Evolutionary conservation across 2,113 vertebrate species (phyloP).

Genomic region (zebrafish (Danio rerio)): GRCz12tu NC_133181.1:56685001-56685500

Average conservation of each 20-base stretch:
- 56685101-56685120: background rate
- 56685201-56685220: conserved; percentile 61
- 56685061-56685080: background rate
- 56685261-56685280: conserved; percentile 84
- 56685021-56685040: background rate
- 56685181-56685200: conserved; percentile 53
- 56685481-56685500: conserved; percentile 35
- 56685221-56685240: conserved; percentile 62
- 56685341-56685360: conserved; percentile 74
- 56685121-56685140: background rate
- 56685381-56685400: conserved; percentile 73
- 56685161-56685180: conserved; percentile 25
- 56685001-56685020: background rate
- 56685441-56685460: conserved; percentile 2
- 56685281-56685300: conserved; percentile 82
- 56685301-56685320: conserved; percentile 84
- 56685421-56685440: conserved; percentile 24
- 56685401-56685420: conserved; percentile 75
- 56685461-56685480: conserved; percentile 22
- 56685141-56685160: background rate
- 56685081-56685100: conserved; percentile 23
- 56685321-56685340: conserved; percentile 84
- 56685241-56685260: conserved; percentile 72
- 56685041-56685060: background rate
- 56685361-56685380: conserved; percentile 69